These are phyloP conservation scores for Poeciliopsis paucimaculata DNA, from an alignment of 2,797 vertebrate genomes.

Conservation along the genomic window DNA sequence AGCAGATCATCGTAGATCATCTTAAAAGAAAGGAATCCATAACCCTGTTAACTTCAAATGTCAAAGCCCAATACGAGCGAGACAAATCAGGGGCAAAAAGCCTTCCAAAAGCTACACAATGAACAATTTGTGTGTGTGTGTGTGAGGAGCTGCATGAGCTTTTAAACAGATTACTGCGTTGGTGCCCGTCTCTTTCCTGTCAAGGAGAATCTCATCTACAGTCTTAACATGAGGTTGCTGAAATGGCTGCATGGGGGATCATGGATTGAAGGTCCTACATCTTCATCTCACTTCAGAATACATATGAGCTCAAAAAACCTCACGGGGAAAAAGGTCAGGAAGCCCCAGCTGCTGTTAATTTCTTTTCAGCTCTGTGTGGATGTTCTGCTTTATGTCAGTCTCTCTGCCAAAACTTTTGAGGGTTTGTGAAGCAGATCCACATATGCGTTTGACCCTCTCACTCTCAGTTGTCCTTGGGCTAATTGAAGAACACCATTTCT, in stretches of 20 bases:
- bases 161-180: conserved; percentile 13
- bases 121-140: background rate
- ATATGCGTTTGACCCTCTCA: conserved; percentile 1
- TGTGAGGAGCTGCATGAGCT: conserved; percentile 16
- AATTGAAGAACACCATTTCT: conserved; percentile 56
- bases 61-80: conserved; percentile 21
- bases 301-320: conserved; percentile 50
- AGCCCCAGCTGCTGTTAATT: conserved; percentile 30
- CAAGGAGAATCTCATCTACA: conserved; percentile 34
- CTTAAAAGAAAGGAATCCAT: conserved; percentile 4
- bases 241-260: conserved; percentile 27
- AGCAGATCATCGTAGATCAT: background rate
- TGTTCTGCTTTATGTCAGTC: conserved; percentile 15
- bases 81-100: conserved; percentile 34
- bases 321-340: conserved; percentile 45
- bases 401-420: conserved; percentile 22
- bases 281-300: conserved; percentile 34
- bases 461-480: conserved; percentile 49
- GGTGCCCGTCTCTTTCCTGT: conserved; percentile 11
- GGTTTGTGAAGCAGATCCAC: conserved; percentile 29
- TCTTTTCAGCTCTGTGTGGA: conserved; percentile 22
- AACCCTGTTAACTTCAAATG: conserved; percentile 16
- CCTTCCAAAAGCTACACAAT: background rate
- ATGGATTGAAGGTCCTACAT: conserved; percentile 37
- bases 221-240: conserved; percentile 26